These are phyloP conservation scores for Rhizomys pruinosus DNA, from an alignment of 2,113 vertebrate species.

Conservation along the genomic window DNA sequence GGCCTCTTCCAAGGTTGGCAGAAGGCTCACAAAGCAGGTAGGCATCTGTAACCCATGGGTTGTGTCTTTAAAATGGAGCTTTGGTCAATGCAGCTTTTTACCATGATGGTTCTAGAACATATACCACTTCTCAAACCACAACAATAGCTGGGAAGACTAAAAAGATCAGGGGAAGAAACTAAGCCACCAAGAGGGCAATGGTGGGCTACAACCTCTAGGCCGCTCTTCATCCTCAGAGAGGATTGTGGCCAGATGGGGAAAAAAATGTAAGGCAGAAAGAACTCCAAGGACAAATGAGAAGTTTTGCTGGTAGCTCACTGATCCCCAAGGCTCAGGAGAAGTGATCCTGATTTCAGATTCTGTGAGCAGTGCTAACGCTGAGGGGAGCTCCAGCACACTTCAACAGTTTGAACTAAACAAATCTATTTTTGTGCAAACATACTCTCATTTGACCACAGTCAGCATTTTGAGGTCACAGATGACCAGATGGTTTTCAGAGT, in stretches of 20 bases:
- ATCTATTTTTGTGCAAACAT: constrained; percentile 53
- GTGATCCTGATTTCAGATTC: constrained; percentile 10
- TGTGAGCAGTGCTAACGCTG: background rate
- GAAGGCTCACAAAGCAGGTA: background rate
- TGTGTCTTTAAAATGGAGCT: background rate
- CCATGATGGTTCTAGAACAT: constrained; percentile 7
- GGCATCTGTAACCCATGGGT: background rate
- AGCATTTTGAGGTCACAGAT: constrained; percentile 52
- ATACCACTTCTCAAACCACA: background rate
- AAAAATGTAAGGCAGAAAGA: background rate
- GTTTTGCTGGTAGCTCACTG: background rate
- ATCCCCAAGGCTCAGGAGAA: background rate
- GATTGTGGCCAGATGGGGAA: background rate
- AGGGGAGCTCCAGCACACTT: background rate
- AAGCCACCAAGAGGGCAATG: background rate
- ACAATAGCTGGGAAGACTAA: background rate
- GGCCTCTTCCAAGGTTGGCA: background rate
- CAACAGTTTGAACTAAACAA: constrained; percentile 59
- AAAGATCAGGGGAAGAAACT: background rate
- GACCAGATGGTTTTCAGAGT: constrained; percentile 39
- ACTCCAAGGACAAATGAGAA: constrained; percentile 47
- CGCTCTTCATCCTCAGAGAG: background rate
- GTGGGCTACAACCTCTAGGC: background rate
- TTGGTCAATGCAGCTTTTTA: background rate
- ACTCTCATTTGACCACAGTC: constrained; percentile 39